Conservation (phyloP, 2,113 vertebrate genomes). For the Sturnira hondurensis region DNA sequence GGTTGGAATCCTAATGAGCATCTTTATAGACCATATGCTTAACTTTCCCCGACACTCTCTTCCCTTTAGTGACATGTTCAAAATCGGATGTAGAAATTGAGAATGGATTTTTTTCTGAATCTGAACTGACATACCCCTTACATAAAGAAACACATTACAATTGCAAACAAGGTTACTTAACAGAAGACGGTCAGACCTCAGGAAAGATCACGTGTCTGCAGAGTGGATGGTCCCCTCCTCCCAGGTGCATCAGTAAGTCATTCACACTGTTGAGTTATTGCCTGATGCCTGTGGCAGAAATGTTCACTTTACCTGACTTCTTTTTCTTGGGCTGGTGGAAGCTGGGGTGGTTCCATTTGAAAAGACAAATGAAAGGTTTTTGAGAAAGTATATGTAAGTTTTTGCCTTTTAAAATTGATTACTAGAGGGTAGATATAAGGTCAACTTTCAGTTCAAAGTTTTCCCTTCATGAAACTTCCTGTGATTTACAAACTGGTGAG, state of each 20-base stretch:
- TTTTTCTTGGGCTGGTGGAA: rapidly evolving
- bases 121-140: rapidly evolving
- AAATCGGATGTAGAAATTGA: rapidly evolving
- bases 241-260: conserved; percentile 79
- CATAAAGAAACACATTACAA: neutral
- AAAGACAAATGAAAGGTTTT: neutral
- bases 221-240: conserved; percentile 68
- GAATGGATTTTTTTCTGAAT: conserved; percentile 25
- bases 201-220: conserved; percentile 34
- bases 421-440: no score
- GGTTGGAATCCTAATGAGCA: neutral
- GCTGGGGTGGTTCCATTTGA: neutral
- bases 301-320: neutral
- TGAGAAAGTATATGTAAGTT: neutral
- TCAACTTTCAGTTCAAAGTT: neutral
- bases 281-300: neutral
- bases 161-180: conserved; percentile 48
- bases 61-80: conserved; percentile 55
- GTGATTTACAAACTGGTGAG: neutral
- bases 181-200: conserved; percentile 36
- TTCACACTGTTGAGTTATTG: neutral
- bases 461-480: no score
- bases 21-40: neutral
- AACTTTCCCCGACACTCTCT: neutral
- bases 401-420: neutral